Evolutionary conservation across 1,140 invertebrate genomes (phyloP).

Genomic region (Drosophila erecta): DNA sequence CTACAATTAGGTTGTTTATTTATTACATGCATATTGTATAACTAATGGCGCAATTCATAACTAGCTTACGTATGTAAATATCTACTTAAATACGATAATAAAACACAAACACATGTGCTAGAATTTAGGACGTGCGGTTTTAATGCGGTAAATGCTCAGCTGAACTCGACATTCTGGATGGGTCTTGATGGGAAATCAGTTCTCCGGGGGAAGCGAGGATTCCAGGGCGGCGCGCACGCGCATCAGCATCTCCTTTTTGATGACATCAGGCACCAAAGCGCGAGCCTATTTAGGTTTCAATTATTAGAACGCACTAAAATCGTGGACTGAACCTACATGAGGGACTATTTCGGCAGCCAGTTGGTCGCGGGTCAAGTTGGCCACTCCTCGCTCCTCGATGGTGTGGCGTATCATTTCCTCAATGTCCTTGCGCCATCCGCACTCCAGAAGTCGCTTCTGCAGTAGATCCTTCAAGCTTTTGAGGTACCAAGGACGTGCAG

Average conservation of each 20-base stretch:
- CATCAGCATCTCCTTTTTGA: conserved; percentile 94
- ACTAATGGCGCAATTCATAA: conserved; percentile 56
- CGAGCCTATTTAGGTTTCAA: conserved; percentile 86
- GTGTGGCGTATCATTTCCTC: conserved; percentile 92
- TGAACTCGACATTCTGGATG: neutral
- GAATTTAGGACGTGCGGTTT: conserved; percentile 37
- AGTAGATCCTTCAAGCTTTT: conserved; percentile 90
- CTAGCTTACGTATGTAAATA: conserved; percentile 58
- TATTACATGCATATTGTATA: conserved; percentile 69
- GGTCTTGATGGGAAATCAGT: neutral
- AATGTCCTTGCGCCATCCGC: conserved; percentile 95
- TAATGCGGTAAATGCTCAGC: neutral
- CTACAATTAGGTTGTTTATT: conserved; percentile 70
- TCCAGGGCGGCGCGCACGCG: conserved; percentile 49
- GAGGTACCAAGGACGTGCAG: neutral
- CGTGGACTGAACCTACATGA: conserved; percentile 19
- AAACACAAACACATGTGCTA: conserved; percentile 45
- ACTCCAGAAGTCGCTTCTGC: conserved; percentile 91
- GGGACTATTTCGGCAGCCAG: conserved; percentile 92
- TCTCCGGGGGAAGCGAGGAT: conserved; percentile 2
- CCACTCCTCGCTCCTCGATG: conserved; percentile 89
- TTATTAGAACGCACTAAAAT: neutral
- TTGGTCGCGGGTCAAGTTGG: conserved; percentile 91
- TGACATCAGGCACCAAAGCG: conserved; percentile 93
- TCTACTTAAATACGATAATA: conserved; percentile 61